Percentiles rank a stretch among this genome's conserved stretches.
phyloP scores from a whole-genome alignment of 2,113 vertebrate species.

The Bothrops jararaca region DNA sequence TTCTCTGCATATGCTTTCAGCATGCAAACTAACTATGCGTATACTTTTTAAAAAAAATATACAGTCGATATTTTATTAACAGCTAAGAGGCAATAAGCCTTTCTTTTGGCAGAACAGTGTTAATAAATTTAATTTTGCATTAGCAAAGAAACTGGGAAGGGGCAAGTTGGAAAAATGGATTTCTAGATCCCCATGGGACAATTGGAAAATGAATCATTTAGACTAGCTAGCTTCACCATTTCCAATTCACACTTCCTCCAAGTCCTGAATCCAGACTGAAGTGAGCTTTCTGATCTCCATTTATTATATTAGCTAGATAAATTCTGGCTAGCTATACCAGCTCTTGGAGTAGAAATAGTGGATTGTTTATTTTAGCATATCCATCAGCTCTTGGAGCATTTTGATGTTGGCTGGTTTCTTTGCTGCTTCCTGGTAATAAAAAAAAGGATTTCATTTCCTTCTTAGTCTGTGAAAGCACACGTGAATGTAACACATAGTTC shows the following conservation, averaged over 20 bases:
- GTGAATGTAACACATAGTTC: neutral
- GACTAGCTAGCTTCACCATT: no score
- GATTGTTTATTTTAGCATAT: neutral
- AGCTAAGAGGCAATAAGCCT: neutral
- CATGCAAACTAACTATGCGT: neutral
- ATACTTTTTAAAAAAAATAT: neutral
- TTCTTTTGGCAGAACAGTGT: neutral
- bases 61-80: neutral
- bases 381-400: neutral
- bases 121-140: neutral
- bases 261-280: neutral
- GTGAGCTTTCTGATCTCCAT: neutral
- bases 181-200: neutral
- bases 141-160: neutral
- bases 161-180: neutral
- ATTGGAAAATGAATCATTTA: neutral
- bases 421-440: neutral
- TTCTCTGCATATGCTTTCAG: neutral
- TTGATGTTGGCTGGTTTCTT: neutral
- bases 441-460: conserved; percentile 11
- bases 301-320: neutral
- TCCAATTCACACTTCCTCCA: neutral
- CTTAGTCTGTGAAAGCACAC: neutral
- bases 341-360: neutral
- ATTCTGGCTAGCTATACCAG: neutral